phyloP scores from a whole-genome alignment of 1,140 invertebrate species.

The Caenorhabditis latens region DNA sequence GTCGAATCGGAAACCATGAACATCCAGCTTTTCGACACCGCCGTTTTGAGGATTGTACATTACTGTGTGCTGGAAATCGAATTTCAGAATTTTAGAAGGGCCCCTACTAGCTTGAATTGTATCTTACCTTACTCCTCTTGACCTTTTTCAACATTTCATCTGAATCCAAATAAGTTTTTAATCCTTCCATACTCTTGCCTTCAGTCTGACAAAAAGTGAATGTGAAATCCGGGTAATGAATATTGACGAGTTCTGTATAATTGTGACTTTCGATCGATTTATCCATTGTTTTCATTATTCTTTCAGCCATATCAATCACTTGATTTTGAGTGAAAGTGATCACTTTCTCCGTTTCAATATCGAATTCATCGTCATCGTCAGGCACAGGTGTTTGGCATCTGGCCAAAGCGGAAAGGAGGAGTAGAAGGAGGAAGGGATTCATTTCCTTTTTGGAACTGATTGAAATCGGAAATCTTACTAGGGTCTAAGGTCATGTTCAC shows the following conservation, averaged over 20 bases:
- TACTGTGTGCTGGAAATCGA: neutral
- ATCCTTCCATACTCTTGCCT: neutral
- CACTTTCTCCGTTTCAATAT: neutral
- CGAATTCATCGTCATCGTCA: neutral
- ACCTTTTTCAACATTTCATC: neutral
- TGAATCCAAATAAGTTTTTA: neutral
- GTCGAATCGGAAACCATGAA: neutral
- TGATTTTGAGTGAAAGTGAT: neutral
- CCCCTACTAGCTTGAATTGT: no score
- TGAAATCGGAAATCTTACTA: no score
- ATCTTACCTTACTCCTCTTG: neutral
- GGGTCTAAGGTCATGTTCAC: no score
- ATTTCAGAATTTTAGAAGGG: no score
- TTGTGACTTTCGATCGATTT: neutral
- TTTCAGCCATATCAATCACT: neutral
- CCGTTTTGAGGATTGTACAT: neutral
- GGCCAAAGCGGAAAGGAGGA: no score
- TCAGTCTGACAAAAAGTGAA: neutral
- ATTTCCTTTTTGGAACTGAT: no score
- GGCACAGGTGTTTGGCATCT: no score
- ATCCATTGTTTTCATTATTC: constrained; percentile 2
- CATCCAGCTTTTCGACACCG: neutral
- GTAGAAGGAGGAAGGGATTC: no score
- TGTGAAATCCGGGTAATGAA: neutral
- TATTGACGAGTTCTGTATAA: neutral